Percentiles rank a stretch among this genome's conserved stretches.
Conservation (phyloP, 2,797 vertebrate species). For the Crocidura indochinensis region DNA sequence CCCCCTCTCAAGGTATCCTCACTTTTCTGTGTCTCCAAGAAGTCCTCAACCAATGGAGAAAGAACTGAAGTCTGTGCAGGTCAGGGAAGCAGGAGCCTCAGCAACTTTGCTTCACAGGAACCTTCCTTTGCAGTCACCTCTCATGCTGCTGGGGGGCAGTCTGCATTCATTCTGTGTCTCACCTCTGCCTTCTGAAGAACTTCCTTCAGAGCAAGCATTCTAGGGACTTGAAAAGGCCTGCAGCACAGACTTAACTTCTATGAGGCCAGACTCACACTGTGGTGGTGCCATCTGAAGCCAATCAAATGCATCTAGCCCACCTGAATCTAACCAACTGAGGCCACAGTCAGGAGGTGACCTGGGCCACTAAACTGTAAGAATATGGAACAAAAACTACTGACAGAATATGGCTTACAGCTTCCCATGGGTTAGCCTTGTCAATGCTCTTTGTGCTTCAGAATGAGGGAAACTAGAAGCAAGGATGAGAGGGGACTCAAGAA, state of each 20-base stretch:
- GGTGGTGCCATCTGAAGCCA: not conserved
- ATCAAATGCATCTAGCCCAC: not conserved
- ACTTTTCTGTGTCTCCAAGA: not conserved
- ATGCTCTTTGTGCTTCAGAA: not conserved
- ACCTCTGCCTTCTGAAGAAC: not conserved
- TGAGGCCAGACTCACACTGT: not conserved
- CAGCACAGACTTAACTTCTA: not conserved
- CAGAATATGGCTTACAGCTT: not conserved
- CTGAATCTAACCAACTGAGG: not conserved
- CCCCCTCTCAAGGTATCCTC: not conserved
- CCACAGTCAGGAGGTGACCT: no score
- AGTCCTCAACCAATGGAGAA: not conserved
- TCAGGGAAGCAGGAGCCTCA: not conserved
- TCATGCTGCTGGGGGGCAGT: slow-evolving; percentile 66
- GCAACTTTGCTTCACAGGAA: not conserved
- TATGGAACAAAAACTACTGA: not conserved
- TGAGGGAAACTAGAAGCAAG: not conserved
- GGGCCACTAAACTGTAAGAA: fast-evolving
- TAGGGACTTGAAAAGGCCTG: slow-evolving; percentile 38
- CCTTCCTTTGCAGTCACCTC: slow-evolving; percentile 18
- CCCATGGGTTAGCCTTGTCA: not conserved
- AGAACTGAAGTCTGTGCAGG: no score
- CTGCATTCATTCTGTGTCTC: not conserved
- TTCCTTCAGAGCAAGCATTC: not conserved
- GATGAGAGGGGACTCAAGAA: not conserved